Conservation (phyloP, 2,113 vertebrate genomes). For the Stictonetta naevosa region DNA sequence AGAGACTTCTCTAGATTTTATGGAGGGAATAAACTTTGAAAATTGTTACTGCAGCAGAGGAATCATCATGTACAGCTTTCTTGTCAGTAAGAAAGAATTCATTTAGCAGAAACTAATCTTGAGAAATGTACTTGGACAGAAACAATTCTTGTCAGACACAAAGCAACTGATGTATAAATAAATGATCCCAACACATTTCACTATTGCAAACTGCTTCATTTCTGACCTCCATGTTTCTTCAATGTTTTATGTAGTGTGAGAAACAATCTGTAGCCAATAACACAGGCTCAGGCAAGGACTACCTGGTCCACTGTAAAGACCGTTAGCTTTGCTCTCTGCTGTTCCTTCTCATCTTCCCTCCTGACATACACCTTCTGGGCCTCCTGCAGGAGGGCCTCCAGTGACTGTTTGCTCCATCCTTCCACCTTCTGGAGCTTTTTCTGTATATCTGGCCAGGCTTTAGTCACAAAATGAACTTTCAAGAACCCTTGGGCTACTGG, state of each 20-base stretch:
- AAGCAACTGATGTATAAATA: conserved; percentile 17
- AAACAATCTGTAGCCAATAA: no score
- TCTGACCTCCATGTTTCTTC: not conserved
- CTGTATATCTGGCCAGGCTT: no score
- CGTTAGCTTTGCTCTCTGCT: no score
- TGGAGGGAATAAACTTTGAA: not conserved
- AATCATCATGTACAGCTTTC: not conserved
- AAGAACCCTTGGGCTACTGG: no score
- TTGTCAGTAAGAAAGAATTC: conserved; percentile 1
- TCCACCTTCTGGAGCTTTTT: no score
- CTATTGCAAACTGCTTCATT: not conserved
- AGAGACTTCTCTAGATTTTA: not conserved
- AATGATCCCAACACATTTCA: not conserved
- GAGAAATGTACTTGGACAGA: conserved; percentile 11
- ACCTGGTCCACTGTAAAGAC: no score
- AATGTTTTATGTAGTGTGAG: not conserved
- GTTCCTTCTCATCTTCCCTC: no score
- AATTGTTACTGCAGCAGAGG: not conserved
- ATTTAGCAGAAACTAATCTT: conserved; percentile 35
- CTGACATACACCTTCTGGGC: no score
- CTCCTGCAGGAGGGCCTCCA: no score
- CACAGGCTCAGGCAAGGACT: no score
- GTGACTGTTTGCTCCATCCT: no score
- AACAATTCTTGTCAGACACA: not conserved
- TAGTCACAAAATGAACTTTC: no score